Conservation (phyloP, 1,140 invertebrate genomes). For the Drosophila micromelanica region DNA sequence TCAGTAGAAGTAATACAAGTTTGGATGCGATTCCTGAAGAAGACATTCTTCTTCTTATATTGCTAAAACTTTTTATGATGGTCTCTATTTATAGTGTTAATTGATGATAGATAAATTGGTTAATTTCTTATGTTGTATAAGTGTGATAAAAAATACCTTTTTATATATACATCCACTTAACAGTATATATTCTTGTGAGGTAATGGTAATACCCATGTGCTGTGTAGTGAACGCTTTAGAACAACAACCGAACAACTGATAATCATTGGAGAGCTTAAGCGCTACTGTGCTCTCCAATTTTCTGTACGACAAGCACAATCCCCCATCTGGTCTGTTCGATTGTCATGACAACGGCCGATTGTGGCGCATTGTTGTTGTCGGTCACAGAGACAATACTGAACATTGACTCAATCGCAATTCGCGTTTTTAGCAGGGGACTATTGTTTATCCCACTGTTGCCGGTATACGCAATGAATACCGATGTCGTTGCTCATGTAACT, state of each 20-base stretch:
- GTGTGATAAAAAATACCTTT: constrained; percentile 5
- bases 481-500: constrained; percentile 72
- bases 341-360: constrained; percentile 60
- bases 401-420: constrained; percentile 43
- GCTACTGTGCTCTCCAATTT: constrained; percentile 29
- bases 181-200: neutral
- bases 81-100: too few relatives aligned
- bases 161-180: neutral
- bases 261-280: constrained; percentile 48
- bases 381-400: constrained; percentile 54
- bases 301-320: constrained; percentile 16
- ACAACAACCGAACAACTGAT: constrained; percentile 63
- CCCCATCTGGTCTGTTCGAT: constrained; percentile 31
- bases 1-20: constrained; percentile 42
- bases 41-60: constrained; percentile 8
- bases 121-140: neutral
- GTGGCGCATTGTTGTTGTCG: constrained; percentile 32
- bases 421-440: constrained; percentile 48
- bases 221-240: constrained; percentile 24
- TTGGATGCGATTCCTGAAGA: constrained; percentile 18
- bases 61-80: neutral
- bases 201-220: constrained; percentile 5
- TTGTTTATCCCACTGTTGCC: constrained; percentile 50
- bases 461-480: constrained; percentile 40
- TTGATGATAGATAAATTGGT: neutral